phyloP scores from a whole-genome alignment of 2,888 invertebrate genomes.

The Hyalella azteca region DNA sequence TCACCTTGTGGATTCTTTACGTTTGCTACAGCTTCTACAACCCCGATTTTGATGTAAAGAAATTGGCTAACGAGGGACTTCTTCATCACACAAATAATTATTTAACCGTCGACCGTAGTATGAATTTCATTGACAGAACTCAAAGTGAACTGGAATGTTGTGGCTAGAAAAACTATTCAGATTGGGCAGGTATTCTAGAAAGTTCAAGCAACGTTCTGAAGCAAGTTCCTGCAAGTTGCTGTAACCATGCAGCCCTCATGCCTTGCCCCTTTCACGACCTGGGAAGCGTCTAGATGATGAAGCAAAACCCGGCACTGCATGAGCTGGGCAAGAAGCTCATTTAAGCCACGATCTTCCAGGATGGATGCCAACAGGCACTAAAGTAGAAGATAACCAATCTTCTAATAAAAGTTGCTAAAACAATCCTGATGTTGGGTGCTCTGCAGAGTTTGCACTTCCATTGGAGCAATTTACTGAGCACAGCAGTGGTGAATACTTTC shows the following conservation, averaged over 20 bases:
- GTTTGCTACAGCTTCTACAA: neutral
- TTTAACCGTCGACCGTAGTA: neutral
- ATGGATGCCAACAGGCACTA: neutral
- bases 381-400: neutral
- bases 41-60: neutral
- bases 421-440: neutral
- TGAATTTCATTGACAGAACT: neutral
- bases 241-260: neutral
- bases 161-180: neutral
- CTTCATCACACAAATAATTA: neutral
- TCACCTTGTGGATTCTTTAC: neutral
- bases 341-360: conserved; percentile 1
- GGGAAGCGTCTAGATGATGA: neutral
- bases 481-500: conserved; percentile 7
- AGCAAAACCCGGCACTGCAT: neutral
- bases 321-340: neutral
- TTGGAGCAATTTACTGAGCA: conserved; percentile 27
- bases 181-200: neutral
- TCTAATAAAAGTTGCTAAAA: neutral
- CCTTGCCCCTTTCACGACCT: conserved; percentile 3
- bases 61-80: neutral
- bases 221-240: conserved; percentile 4
- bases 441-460: neutral
- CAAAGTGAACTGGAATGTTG: neutral
- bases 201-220: neutral